Evolutionary conservation across 2,888 invertebrate genomes (phyloP).

Genomic region (Euzetes globulus): DNA sequence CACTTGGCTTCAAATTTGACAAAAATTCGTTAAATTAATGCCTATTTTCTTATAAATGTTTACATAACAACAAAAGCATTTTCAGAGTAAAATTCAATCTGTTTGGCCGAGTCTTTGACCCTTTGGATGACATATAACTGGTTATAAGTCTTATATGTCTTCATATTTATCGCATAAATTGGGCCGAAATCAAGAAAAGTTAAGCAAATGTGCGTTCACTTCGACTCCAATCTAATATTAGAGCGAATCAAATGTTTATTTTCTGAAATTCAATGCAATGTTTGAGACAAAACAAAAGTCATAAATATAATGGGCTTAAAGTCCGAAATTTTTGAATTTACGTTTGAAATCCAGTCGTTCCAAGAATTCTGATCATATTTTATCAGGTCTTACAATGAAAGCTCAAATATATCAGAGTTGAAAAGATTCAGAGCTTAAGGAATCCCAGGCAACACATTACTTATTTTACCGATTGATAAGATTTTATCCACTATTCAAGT

Average conservation of each 20-base stretch:
- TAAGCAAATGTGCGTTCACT: background rate
- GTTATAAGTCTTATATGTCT: background rate
- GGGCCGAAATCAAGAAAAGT: background rate
- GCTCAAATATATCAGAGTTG: background rate
- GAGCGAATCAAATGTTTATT: background rate
- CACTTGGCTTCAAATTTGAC: constrained; percentile 2
- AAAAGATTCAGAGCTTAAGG: too few relatives aligned
- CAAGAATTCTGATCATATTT: background rate
- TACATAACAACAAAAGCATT: background rate
- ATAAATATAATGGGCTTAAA: constrained; percentile 5
- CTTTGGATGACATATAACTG: background rate
- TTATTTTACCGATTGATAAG: too few relatives aligned
- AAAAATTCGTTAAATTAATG: background rate
- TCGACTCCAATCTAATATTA: background rate
- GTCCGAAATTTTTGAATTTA: background rate
- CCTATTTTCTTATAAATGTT: background rate
- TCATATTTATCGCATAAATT: background rate
- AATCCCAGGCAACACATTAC: too few relatives aligned
- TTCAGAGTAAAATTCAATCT: background rate
- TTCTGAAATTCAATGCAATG: constrained; percentile 1
- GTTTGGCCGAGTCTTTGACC: background rate
- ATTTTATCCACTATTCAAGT: too few relatives aligned
- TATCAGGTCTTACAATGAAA: background rate
- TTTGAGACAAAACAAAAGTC: background rate
- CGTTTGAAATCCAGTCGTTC: background rate